phyloP scores from a whole-genome alignment of 2,113 vertebrate genomes.

The Eira barbara region DNA sequence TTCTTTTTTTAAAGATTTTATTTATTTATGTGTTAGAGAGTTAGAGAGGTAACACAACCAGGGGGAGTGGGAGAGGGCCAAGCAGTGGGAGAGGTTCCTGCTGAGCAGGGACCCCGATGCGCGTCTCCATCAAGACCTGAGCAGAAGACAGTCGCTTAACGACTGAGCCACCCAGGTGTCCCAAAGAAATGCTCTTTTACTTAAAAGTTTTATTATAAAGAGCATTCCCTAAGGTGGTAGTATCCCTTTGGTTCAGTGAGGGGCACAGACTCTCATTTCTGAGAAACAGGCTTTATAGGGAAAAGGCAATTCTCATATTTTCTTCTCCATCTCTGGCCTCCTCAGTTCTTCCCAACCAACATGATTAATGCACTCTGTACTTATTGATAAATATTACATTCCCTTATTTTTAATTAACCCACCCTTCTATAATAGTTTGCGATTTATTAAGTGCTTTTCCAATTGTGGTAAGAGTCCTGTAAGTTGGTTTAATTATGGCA shows the following conservation, averaged over 20 bases:
- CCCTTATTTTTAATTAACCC: neutral
- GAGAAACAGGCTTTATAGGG: neutral
- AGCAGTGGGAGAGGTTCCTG: too few relatives aligned
- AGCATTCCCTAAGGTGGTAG: neutral
- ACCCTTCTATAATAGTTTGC: neutral
- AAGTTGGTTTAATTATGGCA: neutral
- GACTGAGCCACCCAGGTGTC: too few relatives aligned
- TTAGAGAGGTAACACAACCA: too few relatives aligned
- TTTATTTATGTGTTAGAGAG: too few relatives aligned
- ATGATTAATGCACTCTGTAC: neutral
- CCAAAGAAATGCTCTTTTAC: neutral
- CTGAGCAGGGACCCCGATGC: too few relatives aligned
- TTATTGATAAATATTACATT: neutral
- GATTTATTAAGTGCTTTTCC: neutral
- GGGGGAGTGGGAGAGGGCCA: too few relatives aligned
- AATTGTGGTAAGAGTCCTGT: neutral
- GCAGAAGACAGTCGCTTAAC: too few relatives aligned
- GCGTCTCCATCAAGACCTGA: too few relatives aligned
- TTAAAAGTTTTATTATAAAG: neutral
- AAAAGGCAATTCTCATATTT: neutral
- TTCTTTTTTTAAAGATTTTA: too few relatives aligned
- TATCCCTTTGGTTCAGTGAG: neutral
- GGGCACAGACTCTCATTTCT: neutral
- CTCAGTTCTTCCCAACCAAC: neutral
- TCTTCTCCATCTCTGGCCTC: neutral